Evolutionary conservation across 2,113 vertebrate species (phyloP), one percentile per base, ranked within the genome.

Genomic region (Polypterus senegalus): DNA sequence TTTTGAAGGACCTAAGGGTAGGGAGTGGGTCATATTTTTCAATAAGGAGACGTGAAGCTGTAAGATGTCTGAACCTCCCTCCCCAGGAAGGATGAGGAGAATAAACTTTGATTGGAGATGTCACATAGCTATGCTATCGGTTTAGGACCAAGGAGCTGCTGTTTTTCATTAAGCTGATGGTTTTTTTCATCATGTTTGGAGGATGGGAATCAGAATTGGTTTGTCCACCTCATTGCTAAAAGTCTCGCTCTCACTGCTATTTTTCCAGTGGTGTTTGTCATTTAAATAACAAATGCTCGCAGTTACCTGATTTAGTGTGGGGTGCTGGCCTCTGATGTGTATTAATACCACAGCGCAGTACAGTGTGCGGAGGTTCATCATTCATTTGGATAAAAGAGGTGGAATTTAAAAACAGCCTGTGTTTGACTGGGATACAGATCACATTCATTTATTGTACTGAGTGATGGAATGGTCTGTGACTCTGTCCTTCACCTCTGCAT

Each of bases 371-470:
- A 76, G 74, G 71, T 76, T 77, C 82, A 86, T 86, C 80, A 85
- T 80, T 86, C 81, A 86, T 86, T 85, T 85, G 81, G 81, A 85
- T 86, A 84, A 86, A 88, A 82, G 82, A 86, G 84, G 81, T 80
- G 81, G 83, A 86, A 88, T 86, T 83, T 78, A 77, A 83, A 88
- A 86, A 81, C 76, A 81, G 84, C 78, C 77, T 73, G 66, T 83
- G 84, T 81, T 85, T 82, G 83, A 79, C 82, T 79, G 80, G 83
- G 81, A 83, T 82, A 84, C 83, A 83, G 80, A 86, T 85, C 84
- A 79, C 83, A 85, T 85, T 80, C 82, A 85, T 88, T 86, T 84
- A 86, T 86, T 86, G 82, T 78, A 67, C 61, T 83, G 84, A 86
- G 79, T 86, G 83, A 88, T 86, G 84, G 84, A 84, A 73, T 55